Conservation (phyloP, 2,797 vertebrate genomes). For the Poeciliopsis gracilis region DNA sequence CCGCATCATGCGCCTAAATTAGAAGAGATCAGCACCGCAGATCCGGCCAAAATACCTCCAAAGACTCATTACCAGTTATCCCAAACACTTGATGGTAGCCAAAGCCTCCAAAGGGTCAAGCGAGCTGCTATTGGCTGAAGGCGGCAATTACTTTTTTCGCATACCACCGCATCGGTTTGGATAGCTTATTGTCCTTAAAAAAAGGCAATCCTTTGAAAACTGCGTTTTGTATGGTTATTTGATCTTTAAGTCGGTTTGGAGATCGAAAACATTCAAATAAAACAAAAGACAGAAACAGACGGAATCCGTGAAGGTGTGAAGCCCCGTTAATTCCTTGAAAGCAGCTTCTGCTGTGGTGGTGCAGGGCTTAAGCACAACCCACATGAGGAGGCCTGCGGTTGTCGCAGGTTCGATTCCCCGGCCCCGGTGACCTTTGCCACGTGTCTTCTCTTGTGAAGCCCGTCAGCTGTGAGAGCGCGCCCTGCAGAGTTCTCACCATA, state of each 20-base stretch:
- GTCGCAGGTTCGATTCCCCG: too few relatives aligned
- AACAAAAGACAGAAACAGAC: neutral
- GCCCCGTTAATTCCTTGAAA: constrained; percentile 38
- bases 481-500: constrained; percentile 55
- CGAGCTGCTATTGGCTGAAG: neutral
- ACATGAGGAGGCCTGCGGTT: too few relatives aligned
- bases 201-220: neutral
- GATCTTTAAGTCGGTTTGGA: neutral
- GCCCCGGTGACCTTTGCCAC: too few relatives aligned
- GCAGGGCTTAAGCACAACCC: too few relatives aligned
- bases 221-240: neutral
- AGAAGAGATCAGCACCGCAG: neutral
- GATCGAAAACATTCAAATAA: neutral
- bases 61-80: neutral
- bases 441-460: constrained; percentile 7
- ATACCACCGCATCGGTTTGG: neutral
- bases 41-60: neutral
- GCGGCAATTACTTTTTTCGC: neutral
- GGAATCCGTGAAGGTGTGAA: neutral
- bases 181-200: neutral
- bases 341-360: neutral
- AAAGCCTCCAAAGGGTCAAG: neutral
- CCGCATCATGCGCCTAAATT: neutral
- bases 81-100: neutral
- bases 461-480: constrained; percentile 42